Percentiles rank a stretch among this genome's conserved stretches.
Conservation (phyloP, 1,140 invertebrate genomes). For the Scaptomyza pallida region DNA sequence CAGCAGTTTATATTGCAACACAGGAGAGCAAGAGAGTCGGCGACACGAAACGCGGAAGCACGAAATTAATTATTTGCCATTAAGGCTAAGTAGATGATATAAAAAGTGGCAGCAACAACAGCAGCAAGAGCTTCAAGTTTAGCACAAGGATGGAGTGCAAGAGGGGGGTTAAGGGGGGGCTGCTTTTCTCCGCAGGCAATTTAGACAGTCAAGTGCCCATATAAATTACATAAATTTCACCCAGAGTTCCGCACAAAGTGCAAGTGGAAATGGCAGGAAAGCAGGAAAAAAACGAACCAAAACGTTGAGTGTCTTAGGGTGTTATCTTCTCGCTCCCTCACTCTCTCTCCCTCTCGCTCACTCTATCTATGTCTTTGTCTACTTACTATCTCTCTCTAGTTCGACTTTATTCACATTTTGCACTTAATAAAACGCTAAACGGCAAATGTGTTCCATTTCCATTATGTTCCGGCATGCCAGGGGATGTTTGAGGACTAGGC, state of each 20-base stretch:
- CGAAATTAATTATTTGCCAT: slow-evolving; percentile 84
- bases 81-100: slow-evolving; percentile 83
- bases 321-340: neutral
- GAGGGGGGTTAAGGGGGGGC: neutral
- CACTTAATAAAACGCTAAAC: slow-evolving; percentile 17
- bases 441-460: neutral
- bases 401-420: slow-evolving; percentile 23
- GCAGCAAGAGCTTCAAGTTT: neutral
- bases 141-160: neutral
- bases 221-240: slow-evolving; percentile 84
- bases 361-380: neutral
- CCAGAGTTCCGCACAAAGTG: slow-evolving; percentile 54
- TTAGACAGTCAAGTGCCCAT: slow-evolving; percentile 84
- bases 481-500: neutral
- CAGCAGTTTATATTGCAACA: neutral
- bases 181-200: slow-evolving; percentile 76
- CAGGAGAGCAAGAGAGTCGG: neutral
- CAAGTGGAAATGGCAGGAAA: slow-evolving; percentile 23
- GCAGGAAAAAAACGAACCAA: slow-evolving; percentile 1
- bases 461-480: neutral
- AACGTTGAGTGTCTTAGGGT: slow-evolving; percentile 22
- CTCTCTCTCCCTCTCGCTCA: neutral
- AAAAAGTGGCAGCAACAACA: slow-evolving; percentile 71
- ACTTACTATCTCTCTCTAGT: neutral
- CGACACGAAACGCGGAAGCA: slow-evolving; percentile 70